Percentiles rank a stretch among this genome's conserved stretches.
These are phyloP conservation scores for Meda fulgida DNA, from an alignment of 2,797 vertebrate species.

Conservation along the genomic window DNA sequence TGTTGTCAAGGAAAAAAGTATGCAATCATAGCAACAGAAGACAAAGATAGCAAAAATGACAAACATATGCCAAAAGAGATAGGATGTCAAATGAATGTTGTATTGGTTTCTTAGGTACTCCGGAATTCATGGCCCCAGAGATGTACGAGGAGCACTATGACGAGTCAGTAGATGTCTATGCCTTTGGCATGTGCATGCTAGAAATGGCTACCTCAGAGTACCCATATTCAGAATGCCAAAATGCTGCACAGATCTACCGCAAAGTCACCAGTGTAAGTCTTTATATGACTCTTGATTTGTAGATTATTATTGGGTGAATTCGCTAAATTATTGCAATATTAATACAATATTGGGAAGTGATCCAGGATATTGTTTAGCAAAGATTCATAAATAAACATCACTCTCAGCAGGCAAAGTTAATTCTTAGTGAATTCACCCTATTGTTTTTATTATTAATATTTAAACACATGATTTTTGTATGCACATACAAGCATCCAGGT, in stretches of 20 bases:
- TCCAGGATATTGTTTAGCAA: background rate
- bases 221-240: slow-evolving; percentile 96
- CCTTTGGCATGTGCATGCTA: slow-evolving; percentile 98
- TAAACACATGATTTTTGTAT: background rate
- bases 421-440: background rate
- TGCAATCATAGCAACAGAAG: slow-evolving; percentile 1
- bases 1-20: background rate
- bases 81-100: background rate
- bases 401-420: background rate
- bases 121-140: slow-evolving; percentile 89
- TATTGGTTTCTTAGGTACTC: slow-evolving; percentile 73
- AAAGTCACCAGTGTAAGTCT: slow-evolving; percentile 95
- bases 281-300: slow-evolving; percentile 1
- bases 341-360: background rate
- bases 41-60: background rate
- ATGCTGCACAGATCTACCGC: slow-evolving; percentile 96
- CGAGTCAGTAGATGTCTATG: slow-evolving; percentile 96
- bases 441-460: background rate
- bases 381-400: background rate
- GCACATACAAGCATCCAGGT: background rate
- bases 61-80: background rate
- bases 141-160: slow-evolving; percentile 98
- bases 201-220: slow-evolving; percentile 98
- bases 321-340: background rate
- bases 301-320: background rate